Evolutionary conservation across 2,797 vertebrate genomes (phyloP).

Genomic region (Gadopsis marmoratus): DNA sequence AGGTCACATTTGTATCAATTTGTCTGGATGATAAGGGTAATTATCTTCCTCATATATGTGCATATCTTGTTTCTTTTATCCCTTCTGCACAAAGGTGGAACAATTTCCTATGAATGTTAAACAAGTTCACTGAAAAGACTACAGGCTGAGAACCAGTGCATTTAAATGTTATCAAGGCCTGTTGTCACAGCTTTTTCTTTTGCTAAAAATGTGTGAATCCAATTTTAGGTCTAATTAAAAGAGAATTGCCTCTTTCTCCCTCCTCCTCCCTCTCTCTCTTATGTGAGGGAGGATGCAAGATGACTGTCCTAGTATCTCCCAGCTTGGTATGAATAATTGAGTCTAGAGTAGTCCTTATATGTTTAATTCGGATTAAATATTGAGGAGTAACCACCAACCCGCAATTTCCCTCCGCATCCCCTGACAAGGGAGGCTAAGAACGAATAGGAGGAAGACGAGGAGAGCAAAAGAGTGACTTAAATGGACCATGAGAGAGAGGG

Average conservation of each 20-base stretch:
- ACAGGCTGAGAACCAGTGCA: neutral
- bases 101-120: conserved; percentile 16
- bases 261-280: neutral
- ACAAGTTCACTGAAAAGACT: conserved; percentile 2
- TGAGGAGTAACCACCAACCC: conserved; percentile 66
- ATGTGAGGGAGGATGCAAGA: conserved; percentile 11
- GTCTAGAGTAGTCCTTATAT: conserved; percentile 64
- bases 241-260: neutral
- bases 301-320: conserved; percentile 58
- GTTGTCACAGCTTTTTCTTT: neutral
- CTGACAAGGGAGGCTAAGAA: conserved; percentile 61
- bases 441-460: conserved; percentile 47
- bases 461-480: conserved; percentile 55
- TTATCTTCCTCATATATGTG: conserved; percentile 27
- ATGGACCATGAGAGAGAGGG: conserved; percentile 47
- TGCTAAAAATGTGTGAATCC: conserved; percentile 14
- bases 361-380: conserved; percentile 81
- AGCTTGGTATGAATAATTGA: conserved; percentile 74
- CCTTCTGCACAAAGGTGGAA: conserved; percentile 7
- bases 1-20: conserved; percentile 14
- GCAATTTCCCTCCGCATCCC: conserved; percentile 55
- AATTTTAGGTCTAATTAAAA: conserved; percentile 40
- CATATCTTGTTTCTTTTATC: conserved; percentile 40
- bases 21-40: conserved; percentile 25
- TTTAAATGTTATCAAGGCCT: conserved; percentile 20